These are phyloP conservation scores for Drosophila kanapiae DNA, from an alignment of 1,140 invertebrate species.

Conservation along the genomic window DNA sequence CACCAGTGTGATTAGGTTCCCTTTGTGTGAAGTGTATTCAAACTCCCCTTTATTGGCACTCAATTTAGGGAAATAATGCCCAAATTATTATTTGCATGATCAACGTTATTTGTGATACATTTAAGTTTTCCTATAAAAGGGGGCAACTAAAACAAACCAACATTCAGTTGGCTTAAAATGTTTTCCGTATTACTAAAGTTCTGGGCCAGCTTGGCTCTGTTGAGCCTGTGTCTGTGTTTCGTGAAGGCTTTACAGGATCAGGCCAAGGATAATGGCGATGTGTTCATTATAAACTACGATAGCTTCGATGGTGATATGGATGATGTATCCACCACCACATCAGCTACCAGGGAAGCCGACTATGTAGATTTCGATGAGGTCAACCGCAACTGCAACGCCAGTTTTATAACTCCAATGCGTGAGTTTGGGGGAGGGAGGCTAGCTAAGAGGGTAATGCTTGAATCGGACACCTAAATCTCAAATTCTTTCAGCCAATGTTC, in stretches of 20 bases:
- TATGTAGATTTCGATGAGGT: slow-evolving; percentile 69
- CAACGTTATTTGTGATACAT: slow-evolving; percentile 16
- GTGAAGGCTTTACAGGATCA: slow-evolving; percentile 42
- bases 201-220: slow-evolving; percentile 7
- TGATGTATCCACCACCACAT: slow-evolving; percentile 66
- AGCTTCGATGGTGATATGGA: slow-evolving; percentile 72
- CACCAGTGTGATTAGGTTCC: slow-evolving; percentile 1
- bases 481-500: slow-evolving; percentile 58
- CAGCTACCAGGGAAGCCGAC: slow-evolving; percentile 29
- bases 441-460: neutral
- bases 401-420: slow-evolving; percentile 75
- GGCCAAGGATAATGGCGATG: slow-evolving; percentile 68
- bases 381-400: slow-evolving; percentile 62
- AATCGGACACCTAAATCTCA: neutral
- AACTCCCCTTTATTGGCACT: slow-evolving; percentile 32
- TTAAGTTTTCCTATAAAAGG: slow-evolving; percentile 19
- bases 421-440: slow-evolving; percentile 22
- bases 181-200: slow-evolving; percentile 10
- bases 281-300: slow-evolving; percentile 71
- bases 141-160: neutral
- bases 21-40: slow-evolving; percentile 34
- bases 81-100: slow-evolving; percentile 35
- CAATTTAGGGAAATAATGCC: slow-evolving; percentile 43
- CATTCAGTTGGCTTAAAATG: slow-evolving; percentile 43
- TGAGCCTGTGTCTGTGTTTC: slow-evolving; percentile 8